Evolutionary conservation across 2,797 vertebrate species (phyloP).

Genomic region (Eutrigla gurnardus): DNA sequence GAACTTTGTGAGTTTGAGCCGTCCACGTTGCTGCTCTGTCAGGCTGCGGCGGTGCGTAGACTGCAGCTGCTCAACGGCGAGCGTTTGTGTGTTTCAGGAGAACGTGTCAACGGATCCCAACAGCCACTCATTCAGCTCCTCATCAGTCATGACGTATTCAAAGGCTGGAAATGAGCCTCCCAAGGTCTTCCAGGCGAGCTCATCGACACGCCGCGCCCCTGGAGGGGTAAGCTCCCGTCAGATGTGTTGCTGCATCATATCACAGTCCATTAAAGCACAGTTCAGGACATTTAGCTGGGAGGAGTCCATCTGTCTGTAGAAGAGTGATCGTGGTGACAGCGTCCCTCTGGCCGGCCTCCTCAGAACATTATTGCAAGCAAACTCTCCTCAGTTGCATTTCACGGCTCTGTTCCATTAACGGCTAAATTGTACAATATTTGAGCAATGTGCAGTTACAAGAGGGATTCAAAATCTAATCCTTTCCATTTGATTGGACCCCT

Average conservation of each 20-base stretch:
- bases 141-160: conserved; percentile 94
- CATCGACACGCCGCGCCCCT: conserved; percentile 89
- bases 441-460: too few relatives aligned
- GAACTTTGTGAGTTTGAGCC: conserved; percentile 86
- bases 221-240: conserved; percentile 89
- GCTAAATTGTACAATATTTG: too few relatives aligned
- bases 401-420: not conserved
- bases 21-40: not conserved
- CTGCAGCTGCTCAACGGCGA: not conserved
- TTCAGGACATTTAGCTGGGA: not conserved
- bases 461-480: too few relatives aligned
- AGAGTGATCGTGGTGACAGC: not conserved
- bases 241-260: conserved; percentile 13
- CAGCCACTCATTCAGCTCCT: conserved; percentile 91
- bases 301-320: conserved; percentile 3
- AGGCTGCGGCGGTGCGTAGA: not conserved
- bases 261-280: conserved; percentile 15
- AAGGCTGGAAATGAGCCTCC: conserved; percentile 91
- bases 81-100: conserved; percentile 77
- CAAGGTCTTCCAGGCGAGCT: conserved; percentile 92
- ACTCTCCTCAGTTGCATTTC: not conserved
- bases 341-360: conserved; percentile 8
- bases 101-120: conserved; percentile 82
- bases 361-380: not conserved
- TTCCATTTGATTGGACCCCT: too few relatives aligned